phyloP scores from a whole-genome alignment of 2,113 vertebrate species.

The Sciurus niger region DNA sequence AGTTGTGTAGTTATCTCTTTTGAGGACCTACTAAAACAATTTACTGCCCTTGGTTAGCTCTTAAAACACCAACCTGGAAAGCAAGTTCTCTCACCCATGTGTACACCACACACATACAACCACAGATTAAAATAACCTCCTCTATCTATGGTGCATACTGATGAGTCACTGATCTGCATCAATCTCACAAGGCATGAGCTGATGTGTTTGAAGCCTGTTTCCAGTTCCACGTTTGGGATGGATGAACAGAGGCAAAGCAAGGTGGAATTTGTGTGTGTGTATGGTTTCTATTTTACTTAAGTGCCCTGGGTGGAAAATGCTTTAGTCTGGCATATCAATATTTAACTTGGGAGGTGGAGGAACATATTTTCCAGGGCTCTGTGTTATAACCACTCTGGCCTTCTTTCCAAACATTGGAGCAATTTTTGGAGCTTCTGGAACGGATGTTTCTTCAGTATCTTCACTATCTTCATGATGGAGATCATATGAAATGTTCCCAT shows the following conservation, averaged over 20 bases:
- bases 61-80: background rate
- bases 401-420: constrained; percentile 98
- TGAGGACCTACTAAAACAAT: constrained; percentile 36
- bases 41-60: background rate
- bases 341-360: constrained; percentile 97
- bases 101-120: background rate
- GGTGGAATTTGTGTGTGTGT: background rate
- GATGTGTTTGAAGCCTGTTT: constrained; percentile 76
- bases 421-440: constrained; percentile 95
- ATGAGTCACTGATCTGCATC: constrained; percentile 71
- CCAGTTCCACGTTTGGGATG: constrained; percentile 74
- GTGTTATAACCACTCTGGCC: constrained; percentile 97
- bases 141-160: constrained; percentile 64
- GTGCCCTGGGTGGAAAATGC: background rate
- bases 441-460: constrained; percentile 92
- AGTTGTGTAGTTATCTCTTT: background rate
- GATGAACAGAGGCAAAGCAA: constrained; percentile 12
- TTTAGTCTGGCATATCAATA: constrained; percentile 98
- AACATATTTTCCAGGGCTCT: constrained; percentile 97
- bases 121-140: background rate
- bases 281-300: background rate
- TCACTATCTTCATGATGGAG: constrained; percentile 96
- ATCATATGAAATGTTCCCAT: constrained; percentile 98
- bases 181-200: constrained; percentile 83
- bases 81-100: background rate